Evolutionary conservation across 2,113 vertebrate genomes (phyloP).

Genomic region (Daboia siamensis): DNA sequence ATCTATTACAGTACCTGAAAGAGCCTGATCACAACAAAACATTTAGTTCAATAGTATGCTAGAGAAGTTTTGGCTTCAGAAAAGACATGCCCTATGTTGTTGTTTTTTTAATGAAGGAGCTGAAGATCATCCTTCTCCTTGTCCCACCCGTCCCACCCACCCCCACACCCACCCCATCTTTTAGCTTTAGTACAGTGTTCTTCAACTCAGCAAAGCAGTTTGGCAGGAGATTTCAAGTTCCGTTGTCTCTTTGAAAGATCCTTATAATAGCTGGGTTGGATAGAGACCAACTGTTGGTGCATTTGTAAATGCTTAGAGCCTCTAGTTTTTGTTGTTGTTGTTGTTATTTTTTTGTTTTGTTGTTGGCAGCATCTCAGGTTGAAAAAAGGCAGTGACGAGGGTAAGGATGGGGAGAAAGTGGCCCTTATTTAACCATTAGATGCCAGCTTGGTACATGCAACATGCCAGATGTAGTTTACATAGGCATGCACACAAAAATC

Average conservation of each 20-base stretch:
- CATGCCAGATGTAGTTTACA: slow-evolving; percentile 54
- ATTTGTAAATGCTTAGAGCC: slow-evolving; percentile 83
- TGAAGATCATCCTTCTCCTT: slow-evolving; percentile 58
- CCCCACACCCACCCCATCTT: slow-evolving; percentile 33
- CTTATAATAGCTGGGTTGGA: slow-evolving; percentile 79
- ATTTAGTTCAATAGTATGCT: slow-evolving; percentile 66
- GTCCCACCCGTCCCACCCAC: background rate
- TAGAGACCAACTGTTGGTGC: slow-evolving; percentile 78
- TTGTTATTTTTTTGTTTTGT: slow-evolving; percentile 60
- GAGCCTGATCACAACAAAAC: slow-evolving; percentile 47
- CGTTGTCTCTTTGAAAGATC: slow-evolving; percentile 79
- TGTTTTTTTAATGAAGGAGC: slow-evolving; percentile 71
- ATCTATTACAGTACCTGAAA: slow-evolving; percentile 14
- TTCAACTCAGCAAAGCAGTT: slow-evolving; percentile 74
- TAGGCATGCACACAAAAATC: slow-evolving; percentile 20
- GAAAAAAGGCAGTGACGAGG: background rate
- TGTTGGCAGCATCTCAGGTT: slow-evolving; percentile 71
- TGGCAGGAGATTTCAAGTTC: slow-evolving; percentile 78
- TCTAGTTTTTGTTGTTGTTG: slow-evolving; percentile 65
- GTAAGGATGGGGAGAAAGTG: background rate
- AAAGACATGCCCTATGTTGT: slow-evolving; percentile 60
- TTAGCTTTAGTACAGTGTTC: slow-evolving; percentile 76
- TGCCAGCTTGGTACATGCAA: slow-evolving; percentile 65
- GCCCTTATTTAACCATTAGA: slow-evolving; percentile 71
- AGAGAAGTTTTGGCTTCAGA: slow-evolving; percentile 68